Evolutionary conservation across 2,113 vertebrate species (phyloP).

Genomic region (Pteronura brasiliensis): DNA sequence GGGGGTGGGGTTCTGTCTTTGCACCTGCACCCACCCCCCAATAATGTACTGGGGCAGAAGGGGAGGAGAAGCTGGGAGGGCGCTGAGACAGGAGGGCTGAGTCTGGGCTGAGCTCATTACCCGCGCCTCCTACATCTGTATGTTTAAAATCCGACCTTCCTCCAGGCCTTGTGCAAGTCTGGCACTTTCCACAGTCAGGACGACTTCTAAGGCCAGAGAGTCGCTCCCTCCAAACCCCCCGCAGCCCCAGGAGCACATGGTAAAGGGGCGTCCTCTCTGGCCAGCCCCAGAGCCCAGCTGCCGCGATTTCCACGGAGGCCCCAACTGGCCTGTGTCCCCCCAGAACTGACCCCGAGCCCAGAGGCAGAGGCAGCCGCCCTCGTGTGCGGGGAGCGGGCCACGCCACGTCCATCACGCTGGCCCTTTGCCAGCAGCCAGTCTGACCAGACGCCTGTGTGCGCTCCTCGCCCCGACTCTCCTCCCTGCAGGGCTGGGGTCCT

Average conservation of each 20-base stretch:
- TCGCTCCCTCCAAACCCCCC: rapidly evolving
- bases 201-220: neutral
- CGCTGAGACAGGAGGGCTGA: no score
- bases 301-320: rapidly evolving
- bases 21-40: neutral
- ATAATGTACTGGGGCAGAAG: neutral
- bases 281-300: rapidly evolving
- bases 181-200: neutral
- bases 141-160: rapidly evolving
- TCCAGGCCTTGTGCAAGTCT: no score
- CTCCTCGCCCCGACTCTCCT: rapidly evolving
- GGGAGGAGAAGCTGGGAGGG: neutral
- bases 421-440: neutral
- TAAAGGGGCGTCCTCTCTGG: rapidly evolving
- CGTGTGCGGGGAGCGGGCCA: rapidly evolving
- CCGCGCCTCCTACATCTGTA: rapidly evolving
- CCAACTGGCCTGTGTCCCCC: rapidly evolving
- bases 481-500: neutral
- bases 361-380: rapidly evolving
- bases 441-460: rapidly evolving
- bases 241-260: rapidly evolving
- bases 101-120: rapidly evolving
- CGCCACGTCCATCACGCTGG: rapidly evolving
- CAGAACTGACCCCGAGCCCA: rapidly evolving
- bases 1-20: rapidly evolving